Conservation (phyloP, 2,113 vertebrate species). For the Misgurnus anguillicaudatus region DNA sequence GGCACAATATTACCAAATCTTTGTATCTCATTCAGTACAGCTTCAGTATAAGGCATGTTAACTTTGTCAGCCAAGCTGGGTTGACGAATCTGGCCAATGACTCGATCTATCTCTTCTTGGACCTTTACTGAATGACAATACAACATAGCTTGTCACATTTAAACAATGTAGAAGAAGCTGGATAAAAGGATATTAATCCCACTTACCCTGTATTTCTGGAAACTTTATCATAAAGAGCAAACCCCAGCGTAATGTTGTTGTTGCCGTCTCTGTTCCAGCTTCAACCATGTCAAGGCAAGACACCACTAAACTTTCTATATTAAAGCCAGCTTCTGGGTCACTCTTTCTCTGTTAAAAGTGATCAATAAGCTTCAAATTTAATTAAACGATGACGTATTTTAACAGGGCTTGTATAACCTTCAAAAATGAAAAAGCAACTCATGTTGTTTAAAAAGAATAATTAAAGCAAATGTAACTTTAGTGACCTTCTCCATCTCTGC, state of each 20-base stretch:
- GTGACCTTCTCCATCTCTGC: slow-evolving; percentile 63
- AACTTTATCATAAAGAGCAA: slow-evolving; percentile 71
- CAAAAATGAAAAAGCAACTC: no score
- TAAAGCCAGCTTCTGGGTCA: slow-evolving; percentile 49
- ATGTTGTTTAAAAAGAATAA: no score
- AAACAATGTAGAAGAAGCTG: no score
- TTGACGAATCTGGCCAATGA: slow-evolving; percentile 56
- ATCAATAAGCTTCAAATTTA: neutral
- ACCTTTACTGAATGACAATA: slow-evolving; percentile 38
- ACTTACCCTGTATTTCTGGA: slow-evolving; percentile 75
- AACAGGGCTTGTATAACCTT: no score
- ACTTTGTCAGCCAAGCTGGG: slow-evolving; percentile 63
- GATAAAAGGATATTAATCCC: no score
- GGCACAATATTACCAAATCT: slow-evolving; percentile 70
- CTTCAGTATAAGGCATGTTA: slow-evolving; percentile 72
- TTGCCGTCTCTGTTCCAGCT: slow-evolving; percentile 74
- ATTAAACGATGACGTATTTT: neutral
- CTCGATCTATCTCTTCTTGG: slow-evolving; percentile 59
- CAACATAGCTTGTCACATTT: neutral
- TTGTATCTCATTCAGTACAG: slow-evolving; percentile 75
- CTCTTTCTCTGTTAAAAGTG: slow-evolving; percentile 48
- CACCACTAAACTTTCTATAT: slow-evolving; percentile 58
- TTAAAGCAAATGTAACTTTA: neutral
- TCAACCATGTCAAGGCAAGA: slow-evolving; percentile 67
- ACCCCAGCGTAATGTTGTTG: slow-evolving; percentile 75